phyloP scores from a whole-genome alignment of 1,140 invertebrate species.

The Prorops nasuta region DNA sequence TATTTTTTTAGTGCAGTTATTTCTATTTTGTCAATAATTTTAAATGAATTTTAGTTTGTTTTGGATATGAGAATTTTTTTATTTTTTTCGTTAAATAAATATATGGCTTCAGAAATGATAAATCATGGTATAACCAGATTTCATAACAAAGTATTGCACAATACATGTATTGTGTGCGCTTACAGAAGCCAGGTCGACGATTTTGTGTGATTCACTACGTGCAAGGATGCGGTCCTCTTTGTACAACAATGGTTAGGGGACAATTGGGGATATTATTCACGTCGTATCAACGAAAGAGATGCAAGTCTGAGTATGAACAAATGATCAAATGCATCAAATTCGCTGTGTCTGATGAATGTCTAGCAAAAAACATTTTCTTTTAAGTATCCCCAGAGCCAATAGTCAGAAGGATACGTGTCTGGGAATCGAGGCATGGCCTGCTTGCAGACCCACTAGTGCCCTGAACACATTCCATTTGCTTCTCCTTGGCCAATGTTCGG shows the following conservation, averaged over 20 bases:
- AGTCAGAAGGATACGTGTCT: constrained; percentile 49
- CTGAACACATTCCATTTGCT: constrained; percentile 50
- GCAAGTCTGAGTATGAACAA: constrained; percentile 31
- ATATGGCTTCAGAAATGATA: background rate
- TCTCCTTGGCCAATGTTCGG: constrained; percentile 51
- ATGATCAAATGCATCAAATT: constrained; percentile 39
- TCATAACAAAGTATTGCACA: background rate
- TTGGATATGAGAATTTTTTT: too few relatives aligned
- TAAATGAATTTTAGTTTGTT: too few relatives aligned
- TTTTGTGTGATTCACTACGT: background rate
- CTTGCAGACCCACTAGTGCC: constrained; percentile 50
- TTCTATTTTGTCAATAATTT: too few relatives aligned
- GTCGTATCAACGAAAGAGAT: constrained; percentile 15
- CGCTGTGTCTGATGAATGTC: constrained; percentile 47
- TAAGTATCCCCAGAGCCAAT: constrained; percentile 48
- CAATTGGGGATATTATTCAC: constrained; percentile 6
- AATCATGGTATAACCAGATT: background rate
- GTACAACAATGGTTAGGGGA: constrained; percentile 26
- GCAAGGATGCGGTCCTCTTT: constrained; percentile 16
- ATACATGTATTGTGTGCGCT: constrained; percentile 8
- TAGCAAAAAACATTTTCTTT: constrained; percentile 49
- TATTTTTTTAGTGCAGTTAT: too few relatives aligned
- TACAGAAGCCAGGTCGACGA: constrained; percentile 5
- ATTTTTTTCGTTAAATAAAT: too few relatives aligned
- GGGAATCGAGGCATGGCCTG: constrained; percentile 49